phyloP scores from a whole-genome alignment of 1,140 invertebrate genomes.

The Zaprionus tsacasi region DNA sequence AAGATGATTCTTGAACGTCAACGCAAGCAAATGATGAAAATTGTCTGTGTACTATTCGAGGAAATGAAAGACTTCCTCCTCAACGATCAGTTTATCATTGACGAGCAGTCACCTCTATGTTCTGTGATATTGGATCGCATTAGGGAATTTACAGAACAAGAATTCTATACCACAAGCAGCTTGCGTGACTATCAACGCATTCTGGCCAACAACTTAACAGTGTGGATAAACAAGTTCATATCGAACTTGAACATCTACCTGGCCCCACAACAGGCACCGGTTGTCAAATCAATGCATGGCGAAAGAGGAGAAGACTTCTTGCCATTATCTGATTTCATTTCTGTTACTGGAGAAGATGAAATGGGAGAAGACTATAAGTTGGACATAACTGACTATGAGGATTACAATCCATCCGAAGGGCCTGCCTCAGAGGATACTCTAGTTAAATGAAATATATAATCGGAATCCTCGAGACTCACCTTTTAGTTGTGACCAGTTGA shows the following conservation, averaged over 20 bases:
- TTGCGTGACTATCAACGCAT: slow-evolving; percentile 74
- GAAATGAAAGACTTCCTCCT: slow-evolving; percentile 81
- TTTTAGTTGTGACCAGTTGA: slow-evolving; percentile 70
- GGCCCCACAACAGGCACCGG: slow-evolving; percentile 56
- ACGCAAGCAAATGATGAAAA: slow-evolving; percentile 75
- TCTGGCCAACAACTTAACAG: slow-evolving; percentile 74
- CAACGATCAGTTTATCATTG: slow-evolving; percentile 76
- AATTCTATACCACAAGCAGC: slow-evolving; percentile 78
- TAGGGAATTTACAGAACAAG: slow-evolving; percentile 78
- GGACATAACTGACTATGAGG: too few relatives aligned
- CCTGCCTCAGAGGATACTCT: slow-evolving; percentile 47
- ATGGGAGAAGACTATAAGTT: slow-evolving; percentile 32
- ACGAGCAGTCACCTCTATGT: slow-evolving; percentile 70
- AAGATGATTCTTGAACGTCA: slow-evolving; percentile 68
- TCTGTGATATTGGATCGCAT: slow-evolving; percentile 71
- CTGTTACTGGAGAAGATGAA: slow-evolving; percentile 46
- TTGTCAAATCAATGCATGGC: slow-evolving; percentile 38
- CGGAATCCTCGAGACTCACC: slow-evolving; percentile 48
- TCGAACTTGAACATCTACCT: slow-evolving; percentile 78
- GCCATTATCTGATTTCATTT: slow-evolving; percentile 73
- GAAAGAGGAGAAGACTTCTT: slow-evolving; percentile 66
- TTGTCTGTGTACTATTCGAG: slow-evolving; percentile 78
- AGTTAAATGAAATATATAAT: neutral
- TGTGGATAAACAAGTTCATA: slow-evolving; percentile 83
- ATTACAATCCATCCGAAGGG: neutral